Base-by-base conservation (phyloP, 2,797 vertebrate genomes). In the Enteromius radiatus region DNA sequence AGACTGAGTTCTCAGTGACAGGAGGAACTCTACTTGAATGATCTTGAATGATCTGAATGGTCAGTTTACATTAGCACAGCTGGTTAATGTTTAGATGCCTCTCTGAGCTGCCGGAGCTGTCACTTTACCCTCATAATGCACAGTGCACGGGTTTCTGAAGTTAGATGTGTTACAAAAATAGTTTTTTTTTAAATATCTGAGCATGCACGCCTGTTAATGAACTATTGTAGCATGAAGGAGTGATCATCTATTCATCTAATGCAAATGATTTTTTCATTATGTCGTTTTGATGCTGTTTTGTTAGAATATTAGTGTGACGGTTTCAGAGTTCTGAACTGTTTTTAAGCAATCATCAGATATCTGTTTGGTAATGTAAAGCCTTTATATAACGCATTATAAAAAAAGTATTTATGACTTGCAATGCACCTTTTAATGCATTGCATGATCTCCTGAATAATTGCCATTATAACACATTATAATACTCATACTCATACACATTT, bases 71-170 rank as follows among this genome's bases (percentile, higher is more conserved):
- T 45, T 19, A 64, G 10, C 19, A 67, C 1, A 19, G 43, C 12
- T 67, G 61, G 43, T 65, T 78, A 78, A 67, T 67, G 61, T 78
- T 65, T 65, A 36, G 12, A 65, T 31, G 26, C 6, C 7, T 78
- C 41, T 26, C 31, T 54, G 10, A 54, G 21, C 77, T 17, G 10
- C 14, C 26, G 2, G 33, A 65, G 33, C 64, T 70, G 23, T 17
- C 3, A 17, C 10, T 12, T 70, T 28, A 45, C 12, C 41, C n/a
- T 45, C 14, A 69, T 17, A 26, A 26, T 45, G 14, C n/a, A 17
- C 6, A 9, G 14, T 2, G 59, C 15, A 31, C 31, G 12, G n/a
- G 12, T 7, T 23, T 68, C 4, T 67, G 2, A 38, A 38, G 19
- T 38, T 41, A 41, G 2, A 67, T 65, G 19, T 67, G 64, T 38